Conservation (phyloP, 1,140 invertebrate genomes). For the Dreissena rostriformis region DNA sequence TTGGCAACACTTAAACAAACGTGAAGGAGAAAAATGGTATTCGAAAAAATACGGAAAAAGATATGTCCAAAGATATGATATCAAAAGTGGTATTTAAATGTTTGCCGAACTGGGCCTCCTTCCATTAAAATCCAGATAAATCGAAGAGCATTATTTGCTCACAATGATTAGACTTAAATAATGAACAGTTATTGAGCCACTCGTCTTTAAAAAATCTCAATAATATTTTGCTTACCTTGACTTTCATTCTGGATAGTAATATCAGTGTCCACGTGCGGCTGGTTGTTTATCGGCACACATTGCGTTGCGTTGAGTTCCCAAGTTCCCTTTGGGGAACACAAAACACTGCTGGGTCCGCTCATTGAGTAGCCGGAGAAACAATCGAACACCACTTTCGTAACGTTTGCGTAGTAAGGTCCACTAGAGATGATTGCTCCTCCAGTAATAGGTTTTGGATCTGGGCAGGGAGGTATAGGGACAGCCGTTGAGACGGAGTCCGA, state of each 20-base stretch:
- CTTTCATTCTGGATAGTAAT: slow-evolving; percentile 7
- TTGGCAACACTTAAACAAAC: not conserved
- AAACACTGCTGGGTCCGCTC: not conserved
- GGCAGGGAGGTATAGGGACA: not conserved
- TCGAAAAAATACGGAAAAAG: no score
- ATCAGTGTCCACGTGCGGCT: slow-evolving; percentile 15
- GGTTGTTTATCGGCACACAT: slow-evolving; percentile 24
- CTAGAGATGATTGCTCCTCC: slow-evolving; percentile 13
- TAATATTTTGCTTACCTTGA: slow-evolving; percentile 9
- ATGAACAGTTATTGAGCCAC: no score
- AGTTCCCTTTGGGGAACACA: not conserved
- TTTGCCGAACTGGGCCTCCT: no score
- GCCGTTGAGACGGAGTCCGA: not conserved
- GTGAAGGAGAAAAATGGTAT: no score
- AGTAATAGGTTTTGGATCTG: slow-evolving; percentile 8
- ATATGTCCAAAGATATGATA: no score
- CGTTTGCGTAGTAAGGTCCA: slow-evolving; percentile 27
- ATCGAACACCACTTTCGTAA: slow-evolving; percentile 20
- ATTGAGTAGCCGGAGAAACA: slow-evolving; percentile 16
- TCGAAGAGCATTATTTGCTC: no score
- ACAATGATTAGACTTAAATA: no score
- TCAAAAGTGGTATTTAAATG: no score
- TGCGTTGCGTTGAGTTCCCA: slow-evolving; percentile 1
- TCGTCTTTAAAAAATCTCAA: no score
- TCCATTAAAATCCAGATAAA: no score